Evolutionary conservation across 2,797 vertebrate species (phyloP).

Genomic region (Sebastes hubbsi): DNA sequence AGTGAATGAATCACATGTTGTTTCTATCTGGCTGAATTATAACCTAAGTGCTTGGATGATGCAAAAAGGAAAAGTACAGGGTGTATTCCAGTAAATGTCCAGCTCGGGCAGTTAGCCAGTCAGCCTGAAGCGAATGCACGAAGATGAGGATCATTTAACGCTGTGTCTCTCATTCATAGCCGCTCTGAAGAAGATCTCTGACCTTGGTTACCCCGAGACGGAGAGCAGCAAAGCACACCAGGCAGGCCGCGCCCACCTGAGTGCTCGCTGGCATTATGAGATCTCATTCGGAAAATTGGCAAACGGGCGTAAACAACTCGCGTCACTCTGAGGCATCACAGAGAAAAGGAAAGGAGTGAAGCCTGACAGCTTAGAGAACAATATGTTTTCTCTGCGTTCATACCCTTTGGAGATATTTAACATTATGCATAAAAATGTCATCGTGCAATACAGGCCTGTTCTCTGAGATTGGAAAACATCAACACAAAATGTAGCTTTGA

Average conservation of each 20-base stretch:
- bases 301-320: not conserved
- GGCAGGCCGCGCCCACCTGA: constrained; percentile 7
- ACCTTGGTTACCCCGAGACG: constrained; percentile 53
- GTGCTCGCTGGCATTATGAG: not conserved
- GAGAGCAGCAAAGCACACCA: not conserved
- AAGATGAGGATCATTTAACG: constrained; percentile 56
- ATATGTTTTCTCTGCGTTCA: not conserved
- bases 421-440: not conserved
- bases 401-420: constrained; percentile 11
- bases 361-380: not conserved
- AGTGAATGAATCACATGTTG: not conserved
- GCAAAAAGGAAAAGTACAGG: not conserved
- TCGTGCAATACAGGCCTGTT: not conserved
- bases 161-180: constrained; percentile 43
- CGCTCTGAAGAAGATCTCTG: constrained; percentile 43
- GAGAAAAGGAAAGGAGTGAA: not conserved
- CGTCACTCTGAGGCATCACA: not conserved
- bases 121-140: constrained; percentile 8
- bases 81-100: constrained; percentile 22
- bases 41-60: not conserved
- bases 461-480: not conserved
- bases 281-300: not conserved
- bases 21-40: not conserved
- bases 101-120: not conserved
- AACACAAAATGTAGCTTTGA: not conserved